phyloP scores from a whole-genome alignment of 2,113 vertebrate genomes.

The Onychostruthus taczanowskii region DNA sequence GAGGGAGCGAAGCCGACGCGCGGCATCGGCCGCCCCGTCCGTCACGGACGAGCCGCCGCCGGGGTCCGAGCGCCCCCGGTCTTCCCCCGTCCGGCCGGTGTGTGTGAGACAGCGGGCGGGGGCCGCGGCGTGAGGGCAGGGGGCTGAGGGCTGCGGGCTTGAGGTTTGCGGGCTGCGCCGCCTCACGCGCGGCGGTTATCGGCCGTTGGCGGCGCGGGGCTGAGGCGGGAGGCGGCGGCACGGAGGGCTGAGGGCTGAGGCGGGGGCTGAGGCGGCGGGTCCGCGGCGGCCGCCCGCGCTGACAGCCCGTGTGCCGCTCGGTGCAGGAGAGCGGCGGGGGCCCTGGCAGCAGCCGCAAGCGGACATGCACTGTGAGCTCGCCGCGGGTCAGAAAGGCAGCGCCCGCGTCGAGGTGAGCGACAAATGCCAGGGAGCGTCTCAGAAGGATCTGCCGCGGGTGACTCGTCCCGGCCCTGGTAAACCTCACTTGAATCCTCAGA shows the following conservation, averaged over 20 bases:
- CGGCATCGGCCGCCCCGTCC: neutral
- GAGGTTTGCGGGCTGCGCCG: neutral
- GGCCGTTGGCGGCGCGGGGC: neutral
- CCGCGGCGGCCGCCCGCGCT: neutral
- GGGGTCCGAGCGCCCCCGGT: neutral
- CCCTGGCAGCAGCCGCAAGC: neutral
- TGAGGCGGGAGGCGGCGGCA: neutral
- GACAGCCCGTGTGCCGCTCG: neutral
- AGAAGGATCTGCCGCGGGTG: conserved; percentile 69
- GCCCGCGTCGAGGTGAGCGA: conserved; percentile 76
- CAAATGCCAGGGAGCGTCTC: conserved; percentile 72
- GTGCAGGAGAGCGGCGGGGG: neutral
- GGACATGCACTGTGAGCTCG: conserved; percentile 66
- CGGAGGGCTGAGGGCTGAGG: neutral
- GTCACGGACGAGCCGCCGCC: neutral
- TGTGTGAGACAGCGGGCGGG: neutral
- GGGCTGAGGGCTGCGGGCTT: neutral
- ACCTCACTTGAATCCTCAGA: conserved; percentile 67
- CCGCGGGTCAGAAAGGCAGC: conserved; percentile 69
- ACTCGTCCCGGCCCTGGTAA: conserved; percentile 45
- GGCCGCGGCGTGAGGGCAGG: neutral
- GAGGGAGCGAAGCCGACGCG: neutral
- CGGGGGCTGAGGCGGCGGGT: neutral
- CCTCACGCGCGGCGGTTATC: neutral
- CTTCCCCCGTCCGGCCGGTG: neutral